These are phyloP conservation scores for Periphyllus acericola DNA, from an alignment of 2,888 invertebrate species.

Conservation along the genomic window DNA sequence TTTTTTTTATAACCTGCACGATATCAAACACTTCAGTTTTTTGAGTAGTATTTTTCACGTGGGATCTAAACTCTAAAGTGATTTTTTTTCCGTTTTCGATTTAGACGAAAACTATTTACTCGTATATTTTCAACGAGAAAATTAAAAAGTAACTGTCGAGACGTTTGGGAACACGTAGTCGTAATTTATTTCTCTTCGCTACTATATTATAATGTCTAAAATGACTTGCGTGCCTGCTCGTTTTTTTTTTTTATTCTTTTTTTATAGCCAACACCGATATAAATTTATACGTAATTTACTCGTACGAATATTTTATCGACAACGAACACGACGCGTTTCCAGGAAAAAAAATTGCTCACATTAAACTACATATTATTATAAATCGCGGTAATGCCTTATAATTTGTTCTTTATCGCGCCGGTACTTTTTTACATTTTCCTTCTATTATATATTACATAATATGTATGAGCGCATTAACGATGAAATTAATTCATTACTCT, in stretches of 20 bases:
- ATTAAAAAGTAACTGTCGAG: conserved; percentile 28
- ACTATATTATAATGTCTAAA: neutral
- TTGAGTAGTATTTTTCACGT: no score
- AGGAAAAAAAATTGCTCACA: conserved; percentile 1
- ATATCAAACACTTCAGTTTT: no score
- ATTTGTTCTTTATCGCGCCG: neutral
- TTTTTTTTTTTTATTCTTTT: neutral
- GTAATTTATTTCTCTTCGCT: conserved; percentile 28
- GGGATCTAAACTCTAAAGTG: neutral
- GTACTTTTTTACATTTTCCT: neutral
- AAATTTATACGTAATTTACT: neutral
- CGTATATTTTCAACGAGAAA: neutral
- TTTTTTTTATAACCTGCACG: no score
- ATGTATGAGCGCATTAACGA: no score
- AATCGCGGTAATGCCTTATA: neutral
- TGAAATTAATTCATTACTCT: no score
- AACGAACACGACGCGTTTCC: neutral
- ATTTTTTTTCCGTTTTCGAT: conserved; percentile 1
- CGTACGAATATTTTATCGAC: neutral
- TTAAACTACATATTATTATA: conserved; percentile 6
- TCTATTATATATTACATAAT: neutral
- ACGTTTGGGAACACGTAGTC: conserved; percentile 1
- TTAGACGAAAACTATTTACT: neutral
- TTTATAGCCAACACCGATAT: neutral
- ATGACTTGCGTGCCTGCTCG: conserved; percentile 14